Percentiles rank a stretch among this genome's conserved stretches.
Conservation (phyloP, 2,113 vertebrate genomes). For the Lonchura striata region DNA sequence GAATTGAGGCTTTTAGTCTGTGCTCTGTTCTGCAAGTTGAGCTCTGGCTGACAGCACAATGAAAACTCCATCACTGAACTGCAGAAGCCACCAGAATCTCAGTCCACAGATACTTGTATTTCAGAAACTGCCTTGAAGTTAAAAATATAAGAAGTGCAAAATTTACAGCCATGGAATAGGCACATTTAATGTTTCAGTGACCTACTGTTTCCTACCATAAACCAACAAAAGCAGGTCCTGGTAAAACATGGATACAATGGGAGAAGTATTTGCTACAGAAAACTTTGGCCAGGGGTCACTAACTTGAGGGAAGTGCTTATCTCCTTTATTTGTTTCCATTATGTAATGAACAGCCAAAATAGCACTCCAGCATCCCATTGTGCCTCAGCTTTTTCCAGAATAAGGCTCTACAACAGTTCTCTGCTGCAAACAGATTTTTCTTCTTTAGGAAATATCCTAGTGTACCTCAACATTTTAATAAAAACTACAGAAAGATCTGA, state of each 20-base stretch:
- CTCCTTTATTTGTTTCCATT: slow-evolving; percentile 25
- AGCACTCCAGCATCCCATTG: not conserved
- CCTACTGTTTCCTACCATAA: not conserved
- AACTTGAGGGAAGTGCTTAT: not conserved
- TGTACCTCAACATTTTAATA: not conserved
- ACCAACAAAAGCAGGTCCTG: not conserved
- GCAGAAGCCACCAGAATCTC: not conserved
- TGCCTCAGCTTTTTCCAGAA: not conserved
- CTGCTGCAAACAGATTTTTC: not conserved
- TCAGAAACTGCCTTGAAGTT: not conserved
- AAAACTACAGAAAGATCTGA: not conserved
- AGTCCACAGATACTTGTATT: not conserved
- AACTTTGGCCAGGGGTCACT: not conserved
- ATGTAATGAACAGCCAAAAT: not conserved
- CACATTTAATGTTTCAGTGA: not conserved
- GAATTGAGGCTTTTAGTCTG: not conserved
- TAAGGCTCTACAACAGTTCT: not conserved
- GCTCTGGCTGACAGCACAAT: not conserved
- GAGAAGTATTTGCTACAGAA: not conserved
- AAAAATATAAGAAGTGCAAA: not conserved
- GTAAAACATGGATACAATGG: not conserved
- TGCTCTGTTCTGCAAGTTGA: not conserved
- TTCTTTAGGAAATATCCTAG: not conserved
- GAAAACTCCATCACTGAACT: not conserved
- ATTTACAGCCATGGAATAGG: not conserved